phyloP scores from a whole-genome alignment of 2,113 vertebrate species.

The Mola mola region DNA sequence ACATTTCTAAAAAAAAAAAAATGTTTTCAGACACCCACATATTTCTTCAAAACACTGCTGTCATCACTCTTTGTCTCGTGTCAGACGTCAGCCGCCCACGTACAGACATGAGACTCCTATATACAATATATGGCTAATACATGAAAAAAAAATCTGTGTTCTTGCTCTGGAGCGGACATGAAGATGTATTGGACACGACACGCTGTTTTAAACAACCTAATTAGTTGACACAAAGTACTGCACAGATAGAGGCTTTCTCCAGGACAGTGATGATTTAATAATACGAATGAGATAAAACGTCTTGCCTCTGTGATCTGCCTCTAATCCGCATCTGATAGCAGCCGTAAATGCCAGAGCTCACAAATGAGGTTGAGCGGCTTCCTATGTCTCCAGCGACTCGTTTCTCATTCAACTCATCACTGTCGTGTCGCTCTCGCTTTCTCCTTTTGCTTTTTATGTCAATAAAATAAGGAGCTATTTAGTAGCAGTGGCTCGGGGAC shows the following conservation, averaged over 20 bases:
- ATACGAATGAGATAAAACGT: constrained; percentile 58
- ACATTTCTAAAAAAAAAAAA: too few relatives aligned
- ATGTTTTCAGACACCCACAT: constrained; percentile 32
- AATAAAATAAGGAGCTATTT: constrained; percentile 60
- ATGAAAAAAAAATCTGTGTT: constrained; percentile 10
- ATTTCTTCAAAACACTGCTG: not conserved
- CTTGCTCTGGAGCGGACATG: constrained; percentile 14
- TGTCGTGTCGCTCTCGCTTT: constrained; percentile 54
- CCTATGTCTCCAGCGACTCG: too few relatives aligned
- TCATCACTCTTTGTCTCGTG: too few relatives aligned
- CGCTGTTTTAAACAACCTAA: constrained; percentile 50
- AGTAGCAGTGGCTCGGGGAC: too few relatives aligned
- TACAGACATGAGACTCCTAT: constrained; percentile 4
- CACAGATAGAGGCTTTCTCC: constrained; percentile 44
- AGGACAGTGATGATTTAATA: constrained; percentile 63
- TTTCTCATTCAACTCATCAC: constrained; percentile 68
- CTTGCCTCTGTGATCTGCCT: constrained; percentile 51
- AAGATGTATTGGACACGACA: constrained; percentile 41
- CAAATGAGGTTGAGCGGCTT: constrained; percentile 58
- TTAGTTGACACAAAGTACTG: constrained; percentile 48
- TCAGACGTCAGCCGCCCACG: constrained; percentile 5
- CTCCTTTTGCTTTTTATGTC: constrained; percentile 43
- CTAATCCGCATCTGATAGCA: constrained; percentile 71
- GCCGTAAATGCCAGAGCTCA: constrained; percentile 64
- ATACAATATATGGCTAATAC: constrained; percentile 5